Evolutionary conservation across 2,797 vertebrate species (phyloP).

Genomic region (Peromyscus aztecus): DNA sequence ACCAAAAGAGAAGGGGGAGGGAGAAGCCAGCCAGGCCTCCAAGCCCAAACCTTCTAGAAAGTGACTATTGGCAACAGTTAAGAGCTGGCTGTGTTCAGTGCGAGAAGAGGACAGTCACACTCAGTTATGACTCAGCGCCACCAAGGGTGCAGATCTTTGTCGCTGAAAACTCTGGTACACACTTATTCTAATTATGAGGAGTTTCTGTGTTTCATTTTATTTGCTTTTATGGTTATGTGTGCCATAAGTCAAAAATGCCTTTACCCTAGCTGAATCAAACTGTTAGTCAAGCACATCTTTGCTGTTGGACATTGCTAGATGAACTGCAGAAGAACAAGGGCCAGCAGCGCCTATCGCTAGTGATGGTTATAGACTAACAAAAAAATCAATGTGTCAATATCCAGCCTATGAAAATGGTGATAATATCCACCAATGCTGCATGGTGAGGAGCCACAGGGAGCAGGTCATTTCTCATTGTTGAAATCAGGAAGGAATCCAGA

Average conservation of each 20-base stretch:
- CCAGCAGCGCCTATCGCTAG: neutral
- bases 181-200: neutral
- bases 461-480: slow-evolving; percentile 34
- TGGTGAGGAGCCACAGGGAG: neutral
- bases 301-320: neutral
- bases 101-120: neutral
- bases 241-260: slow-evolving; percentile 23
- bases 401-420: neutral
- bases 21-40: neutral
- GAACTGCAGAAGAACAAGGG: neutral
- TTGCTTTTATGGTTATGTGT: neutral
- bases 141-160: neutral
- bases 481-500: neutral
- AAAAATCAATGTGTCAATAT: slow-evolving; percentile 8
- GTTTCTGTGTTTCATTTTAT: neutral
- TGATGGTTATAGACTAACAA: neutral
- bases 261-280: neutral
- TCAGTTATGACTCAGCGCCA: neutral
- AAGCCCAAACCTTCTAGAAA: neutral
- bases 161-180: neutral
- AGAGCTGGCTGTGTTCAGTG: neutral
- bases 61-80: neutral
- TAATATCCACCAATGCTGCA: neutral
- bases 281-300: neutral
- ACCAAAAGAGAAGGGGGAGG: neutral